Conservation (phyloP, 1,140 invertebrate genomes). For the Habropoda laboriosa region DNA sequence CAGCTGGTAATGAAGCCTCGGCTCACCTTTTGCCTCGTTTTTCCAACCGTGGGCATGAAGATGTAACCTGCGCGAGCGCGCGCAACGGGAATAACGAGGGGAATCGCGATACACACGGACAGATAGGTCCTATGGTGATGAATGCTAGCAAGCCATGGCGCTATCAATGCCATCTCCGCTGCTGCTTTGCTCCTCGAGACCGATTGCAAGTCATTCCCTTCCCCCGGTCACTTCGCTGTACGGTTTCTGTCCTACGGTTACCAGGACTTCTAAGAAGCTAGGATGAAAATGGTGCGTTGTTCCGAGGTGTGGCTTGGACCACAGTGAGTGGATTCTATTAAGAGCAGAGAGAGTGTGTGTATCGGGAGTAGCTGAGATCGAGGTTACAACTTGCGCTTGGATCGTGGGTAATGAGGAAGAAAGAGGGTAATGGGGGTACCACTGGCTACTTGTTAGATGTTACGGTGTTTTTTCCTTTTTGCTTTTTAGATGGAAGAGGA, state of each 20-base stretch:
- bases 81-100: constrained; percentile 67
- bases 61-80: constrained; percentile 60
- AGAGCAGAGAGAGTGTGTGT: too few relatives aligned
- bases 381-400: background rate
- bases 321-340: constrained; percentile 9
- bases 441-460: background rate
- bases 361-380: background rate
- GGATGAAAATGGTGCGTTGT: background rate
- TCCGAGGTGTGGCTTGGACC: constrained; percentile 34
- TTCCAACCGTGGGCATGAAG: constrained; percentile 58
- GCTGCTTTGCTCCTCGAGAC: constrained; percentile 39
- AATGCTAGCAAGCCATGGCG: constrained; percentile 63
- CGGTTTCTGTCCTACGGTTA: too few relatives aligned
- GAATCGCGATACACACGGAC: constrained; percentile 59
- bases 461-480: too few relatives aligned
- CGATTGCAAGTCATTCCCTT: constrained; percentile 66
- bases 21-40: background rate
- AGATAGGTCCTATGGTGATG: constrained; percentile 67
- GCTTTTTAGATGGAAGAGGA: too few relatives aligned
- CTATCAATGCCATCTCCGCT: constrained; percentile 66
- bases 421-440: too few relatives aligned
- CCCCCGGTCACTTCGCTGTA: too few relatives aligned
- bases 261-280: constrained; percentile 31
- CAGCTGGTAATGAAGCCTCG: constrained; percentile 46
- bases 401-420: too few relatives aligned